Percentiles rank a stretch among this genome's conserved stretches.
These are phyloP conservation scores for Macrobrachium nipponense DNA, from an alignment of 1,140 invertebrate species.

Conservation along the genomic window DNA sequence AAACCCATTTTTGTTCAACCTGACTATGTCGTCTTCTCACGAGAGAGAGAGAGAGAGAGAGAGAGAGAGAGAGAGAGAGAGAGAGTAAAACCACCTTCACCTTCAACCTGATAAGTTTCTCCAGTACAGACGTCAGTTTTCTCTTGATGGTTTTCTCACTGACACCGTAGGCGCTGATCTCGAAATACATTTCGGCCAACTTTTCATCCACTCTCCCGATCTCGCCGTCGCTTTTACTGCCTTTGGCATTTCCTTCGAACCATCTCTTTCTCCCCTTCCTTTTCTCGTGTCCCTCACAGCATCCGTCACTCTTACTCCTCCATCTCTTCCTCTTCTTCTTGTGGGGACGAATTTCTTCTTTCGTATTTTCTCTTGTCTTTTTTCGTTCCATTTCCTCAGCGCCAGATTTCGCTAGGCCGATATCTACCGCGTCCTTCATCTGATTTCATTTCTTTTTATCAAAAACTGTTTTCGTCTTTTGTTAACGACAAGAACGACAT, in stretches of 20 bases:
- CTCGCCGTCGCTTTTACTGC: background rate
- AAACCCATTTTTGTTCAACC: too few relatives aligned
- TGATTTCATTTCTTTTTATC: too few relatives aligned
- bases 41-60: too few relatives aligned
- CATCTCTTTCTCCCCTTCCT: background rate
- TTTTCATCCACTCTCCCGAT: too few relatives aligned
- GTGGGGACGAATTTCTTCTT: background rate
- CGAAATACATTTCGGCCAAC: background rate
- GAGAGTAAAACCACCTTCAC: background rate
- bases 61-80: too few relatives aligned
- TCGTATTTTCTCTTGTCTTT: background rate
- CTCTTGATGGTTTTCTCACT: background rate
- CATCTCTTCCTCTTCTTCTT: background rate
- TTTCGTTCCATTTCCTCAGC: too few relatives aligned
- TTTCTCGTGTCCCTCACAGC: background rate
- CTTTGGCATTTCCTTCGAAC: background rate
- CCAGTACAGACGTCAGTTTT: background rate
- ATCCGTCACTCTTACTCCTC: background rate
- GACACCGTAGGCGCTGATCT: too few relatives aligned
- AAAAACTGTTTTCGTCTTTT: too few relatives aligned
- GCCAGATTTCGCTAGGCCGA: background rate
- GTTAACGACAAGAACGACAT: too few relatives aligned
- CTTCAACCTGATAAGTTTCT: background rate
- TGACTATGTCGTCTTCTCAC: too few relatives aligned
- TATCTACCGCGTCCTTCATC: too few relatives aligned